phyloP scores from a whole-genome alignment of 2,888 invertebrate species.

The Ferdinandea cuprea region DNA sequence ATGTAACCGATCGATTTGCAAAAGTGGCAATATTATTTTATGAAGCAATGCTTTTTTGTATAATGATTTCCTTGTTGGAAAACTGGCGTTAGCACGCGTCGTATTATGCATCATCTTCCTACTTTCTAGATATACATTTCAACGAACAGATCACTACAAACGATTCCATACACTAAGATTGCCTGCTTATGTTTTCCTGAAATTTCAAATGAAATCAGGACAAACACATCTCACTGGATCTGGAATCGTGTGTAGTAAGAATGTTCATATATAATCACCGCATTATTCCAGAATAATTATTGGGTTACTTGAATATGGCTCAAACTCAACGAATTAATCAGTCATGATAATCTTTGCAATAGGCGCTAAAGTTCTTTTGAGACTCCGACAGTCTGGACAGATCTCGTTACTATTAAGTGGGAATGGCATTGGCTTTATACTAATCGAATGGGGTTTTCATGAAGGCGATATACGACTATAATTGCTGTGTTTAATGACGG shows the following conservation, averaged over 20 bases:
- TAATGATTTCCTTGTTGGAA: neutral
- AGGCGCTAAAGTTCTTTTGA: slow-evolving; percentile 6
- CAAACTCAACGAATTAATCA: slow-evolving; percentile 27
- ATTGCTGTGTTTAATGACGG: slow-evolving; percentile 9
- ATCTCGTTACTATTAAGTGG: neutral
- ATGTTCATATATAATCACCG: neutral
- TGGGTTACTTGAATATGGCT: neutral
- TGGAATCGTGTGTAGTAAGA: no score
- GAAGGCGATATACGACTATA: slow-evolving; percentile 6
- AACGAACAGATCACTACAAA: slow-evolving; percentile 3
- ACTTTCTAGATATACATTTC: neutral
- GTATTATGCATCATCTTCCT: no score
- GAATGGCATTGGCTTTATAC: neutral
- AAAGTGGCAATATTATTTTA: no score
- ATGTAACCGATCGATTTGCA: no score
- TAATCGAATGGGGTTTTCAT: slow-evolving; percentile 6
- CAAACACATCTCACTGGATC: neutral
- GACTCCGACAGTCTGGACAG: neutral
- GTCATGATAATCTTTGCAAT: slow-evolving; percentile 2
- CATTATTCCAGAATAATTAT: neutral
- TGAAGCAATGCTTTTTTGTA: no score
- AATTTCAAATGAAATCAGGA: slow-evolving; percentile 11
- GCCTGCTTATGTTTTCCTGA: neutral
- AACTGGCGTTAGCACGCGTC: neutral
- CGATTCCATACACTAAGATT: neutral